Base-by-base conservation (phyloP, 2,113 vertebrate species). In the Pollachius pollachius region DNA sequence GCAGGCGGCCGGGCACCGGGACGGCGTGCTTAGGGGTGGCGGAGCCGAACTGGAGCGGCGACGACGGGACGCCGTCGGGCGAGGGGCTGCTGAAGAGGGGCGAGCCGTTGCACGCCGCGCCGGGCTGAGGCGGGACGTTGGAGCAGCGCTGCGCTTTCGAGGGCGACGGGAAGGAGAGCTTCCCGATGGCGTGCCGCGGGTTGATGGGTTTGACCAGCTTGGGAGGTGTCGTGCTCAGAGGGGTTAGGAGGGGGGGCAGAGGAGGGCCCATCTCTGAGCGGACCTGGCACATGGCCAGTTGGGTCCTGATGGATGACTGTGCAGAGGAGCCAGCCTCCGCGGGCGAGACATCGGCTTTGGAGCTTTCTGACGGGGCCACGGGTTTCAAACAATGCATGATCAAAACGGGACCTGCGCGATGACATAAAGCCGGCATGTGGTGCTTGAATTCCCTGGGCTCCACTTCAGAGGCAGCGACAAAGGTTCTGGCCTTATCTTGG, bases 1-100 rank as follows among this genome's bases (percentile, higher is more conserved):
- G 97, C 37, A 98, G 84, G 7, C 97, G 90, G 59, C 97, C 96
- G 0, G 97, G 97, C 41, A 99, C 97, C 0, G 96, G 96, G 34
- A 98, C 91, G 0, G 97, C 97, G 0, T 99, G 97, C 78, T 99
- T 98, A n/a, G 97, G 97, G 16, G 97, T 99, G 3, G 93, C 93
- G 6, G 96, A 94, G 71, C 96, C 96, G 34, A 99, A 99, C 78
- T 96, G 97, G 75, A 99, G 82, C 4, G 97, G 97, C 0, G 96
- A 99, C 0, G 95, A 94, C 15, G 88, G 91, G 75, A 92, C 93
- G 65, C 83, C 77, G 11, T 92, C 87, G 88, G 89, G 91, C 0
- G 94, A 91, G 0, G 93, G 87, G 34, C 94, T 92, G 17, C 90
- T 84, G 13, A 80, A 54, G 62, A 85, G 82, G 0, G 91, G 86